Evolutionary conservation across 1,140 invertebrate species (phyloP), one percentile per base, ranked within the genome.

Genomic region (Drosophila erecta): DNA sequence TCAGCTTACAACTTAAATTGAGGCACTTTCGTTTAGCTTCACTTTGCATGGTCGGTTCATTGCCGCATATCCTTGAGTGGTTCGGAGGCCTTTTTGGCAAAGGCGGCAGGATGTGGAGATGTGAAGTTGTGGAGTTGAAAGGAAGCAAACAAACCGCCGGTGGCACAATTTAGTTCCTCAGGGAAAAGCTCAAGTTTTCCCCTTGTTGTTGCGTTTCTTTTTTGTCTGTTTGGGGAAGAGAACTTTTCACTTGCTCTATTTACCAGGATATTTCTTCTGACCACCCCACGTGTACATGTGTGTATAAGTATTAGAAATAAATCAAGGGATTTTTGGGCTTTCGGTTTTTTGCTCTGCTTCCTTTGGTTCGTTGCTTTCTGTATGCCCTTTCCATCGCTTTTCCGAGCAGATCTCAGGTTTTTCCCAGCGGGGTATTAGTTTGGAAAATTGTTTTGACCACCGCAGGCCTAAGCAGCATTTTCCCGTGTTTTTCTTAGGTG

Each of bases 1-100:
- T 89, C 84, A 89, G 84, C 84, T 87, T 87, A 87, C 72, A 90
- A 87, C 84, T 87, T 87, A 90, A 87, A 87, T 87, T 87, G 84
- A 87, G 85, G 84, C 85, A 87, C 84, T 87, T 87, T 87, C 84
- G 84, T 87, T 87, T 89, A 89, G 84, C 85, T 90, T 85, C 57
- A 80, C 85, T 87, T 87, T 87, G 84, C 84, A 87, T 87, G 84
- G 69, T 67, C 73, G 75, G 69, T 85, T 75, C 65, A 76, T 87
- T 75, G 79, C 51, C 47, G 55, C 59, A 86, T 69, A 89, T 89
- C 60, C 85, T 89, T 80, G 67, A 83, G 79, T 65, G 76, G 58
- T 55, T 71, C 53, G 51, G 44, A 70, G 67, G 65, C 65, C 37
- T 69, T 56, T 38, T 56, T 38, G 8, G 17, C 15, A 40, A 43